phyloP scores from a whole-genome alignment of 2,888 invertebrate species.

The Apamea monoglypha region DNA sequence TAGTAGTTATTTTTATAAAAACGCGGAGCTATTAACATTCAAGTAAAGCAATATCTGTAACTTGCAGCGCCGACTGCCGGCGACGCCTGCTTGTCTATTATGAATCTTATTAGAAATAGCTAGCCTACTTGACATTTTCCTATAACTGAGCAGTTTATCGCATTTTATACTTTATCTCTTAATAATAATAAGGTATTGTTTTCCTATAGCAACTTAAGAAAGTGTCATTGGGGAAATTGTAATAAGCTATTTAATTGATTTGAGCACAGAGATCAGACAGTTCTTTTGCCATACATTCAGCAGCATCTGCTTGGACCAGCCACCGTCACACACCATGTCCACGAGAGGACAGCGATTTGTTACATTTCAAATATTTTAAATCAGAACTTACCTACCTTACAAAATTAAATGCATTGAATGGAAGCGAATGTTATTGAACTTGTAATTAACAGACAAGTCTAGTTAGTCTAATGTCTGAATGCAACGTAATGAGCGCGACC shows the following conservation, averaged over 20 bases:
- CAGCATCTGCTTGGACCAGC: background rate
- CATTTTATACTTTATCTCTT: background rate
- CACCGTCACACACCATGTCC: background rate
- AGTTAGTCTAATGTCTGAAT: conserved; percentile 30
- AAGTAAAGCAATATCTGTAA: conserved; percentile 41
- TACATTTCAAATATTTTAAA: background rate
- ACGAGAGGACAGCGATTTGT: background rate
- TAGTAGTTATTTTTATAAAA: conserved; percentile 48
- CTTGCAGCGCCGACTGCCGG: conserved; percentile 8
- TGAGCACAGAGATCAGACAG: background rate
- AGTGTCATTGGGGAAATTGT: background rate
- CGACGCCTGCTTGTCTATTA: conserved; percentile 64
- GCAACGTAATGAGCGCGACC: conserved; percentile 37
- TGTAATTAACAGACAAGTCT: conserved; percentile 36
- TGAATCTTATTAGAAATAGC: conserved; percentile 46
- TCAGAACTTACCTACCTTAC: background rate
- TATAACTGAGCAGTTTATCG: conserved; percentile 11
- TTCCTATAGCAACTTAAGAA: background rate
- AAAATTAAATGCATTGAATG: background rate
- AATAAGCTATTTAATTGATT: background rate
- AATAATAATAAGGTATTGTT: conserved; percentile 5
- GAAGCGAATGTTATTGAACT: conserved; percentile 37
- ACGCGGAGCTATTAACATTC: conserved; percentile 47
- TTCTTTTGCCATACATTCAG: background rate
- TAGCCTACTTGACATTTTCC: conserved; percentile 26